Conservation (phyloP, 2,888 invertebrate genomes). For the Idaea biselata region DNA sequence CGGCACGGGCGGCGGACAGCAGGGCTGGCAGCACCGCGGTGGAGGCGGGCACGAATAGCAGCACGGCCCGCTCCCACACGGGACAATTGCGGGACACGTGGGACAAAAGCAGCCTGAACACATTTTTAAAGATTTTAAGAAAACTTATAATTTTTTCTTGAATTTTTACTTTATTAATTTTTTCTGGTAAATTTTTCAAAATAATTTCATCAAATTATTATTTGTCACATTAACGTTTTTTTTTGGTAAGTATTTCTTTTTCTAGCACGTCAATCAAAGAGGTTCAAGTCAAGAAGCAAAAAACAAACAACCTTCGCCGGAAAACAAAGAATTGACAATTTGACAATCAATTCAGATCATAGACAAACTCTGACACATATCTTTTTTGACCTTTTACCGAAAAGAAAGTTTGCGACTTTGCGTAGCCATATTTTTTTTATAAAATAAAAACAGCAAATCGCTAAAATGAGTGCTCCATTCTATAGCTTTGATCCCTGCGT, state of each 20-base stretch:
- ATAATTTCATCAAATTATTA: constrained; percentile 5
- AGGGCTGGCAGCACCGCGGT: constrained; percentile 58
- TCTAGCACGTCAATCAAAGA: not conserved
- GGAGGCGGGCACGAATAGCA: constrained; percentile 51
- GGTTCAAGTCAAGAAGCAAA: not conserved
- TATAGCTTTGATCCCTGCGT: constrained; percentile 73
- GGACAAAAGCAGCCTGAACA: constrained; percentile 57
- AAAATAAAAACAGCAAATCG: constrained; percentile 37
- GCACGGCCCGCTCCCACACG: constrained; percentile 61
- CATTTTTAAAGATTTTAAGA: constrained; percentile 34
- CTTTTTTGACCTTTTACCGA: not conserved
- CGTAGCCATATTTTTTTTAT: constrained; percentile 8
- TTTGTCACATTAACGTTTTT: constrained; percentile 15
- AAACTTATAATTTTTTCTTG: not conserved
- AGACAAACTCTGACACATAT: not conserved
- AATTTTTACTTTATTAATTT: constrained; percentile 15
- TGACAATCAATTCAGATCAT: not conserved
- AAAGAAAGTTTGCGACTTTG: not conserved
- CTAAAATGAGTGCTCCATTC: constrained; percentile 69
- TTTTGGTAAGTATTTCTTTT: constrained; percentile 12
- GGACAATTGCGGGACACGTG: constrained; percentile 66
- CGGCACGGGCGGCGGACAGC: constrained; percentile 62
- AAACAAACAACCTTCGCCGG: not conserved
- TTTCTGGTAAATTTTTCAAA: constrained; percentile 12
- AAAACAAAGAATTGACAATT: not conserved